phyloP scores from a whole-genome alignment of 2,888 invertebrate genomes.

The Drosophila robusta region DNA sequence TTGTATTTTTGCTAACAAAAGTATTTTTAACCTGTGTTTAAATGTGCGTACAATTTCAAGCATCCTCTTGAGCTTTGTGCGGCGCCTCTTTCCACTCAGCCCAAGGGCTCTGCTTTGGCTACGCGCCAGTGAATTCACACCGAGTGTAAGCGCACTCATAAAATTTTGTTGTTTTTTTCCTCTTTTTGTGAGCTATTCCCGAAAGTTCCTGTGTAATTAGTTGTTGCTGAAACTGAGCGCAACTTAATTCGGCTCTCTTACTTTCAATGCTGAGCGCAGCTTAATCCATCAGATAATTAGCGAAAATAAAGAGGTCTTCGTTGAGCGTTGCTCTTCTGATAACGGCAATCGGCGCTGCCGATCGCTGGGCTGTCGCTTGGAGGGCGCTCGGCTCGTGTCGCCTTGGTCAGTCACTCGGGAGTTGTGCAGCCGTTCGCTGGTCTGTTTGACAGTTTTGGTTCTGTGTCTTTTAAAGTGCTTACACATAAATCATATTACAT shows the following conservation, averaged over 20 bases:
- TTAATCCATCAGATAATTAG: background rate
- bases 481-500: background rate
- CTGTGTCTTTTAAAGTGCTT: conserved; percentile 6
- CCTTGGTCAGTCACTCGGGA: conserved; percentile 67
- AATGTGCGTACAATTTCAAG: conserved; percentile 32
- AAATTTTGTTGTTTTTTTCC: conserved; percentile 5
- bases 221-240: conserved; percentile 1
- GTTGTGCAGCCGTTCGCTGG: conserved; percentile 63
- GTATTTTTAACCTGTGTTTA: conserved; percentile 26
- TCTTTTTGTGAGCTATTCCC: background rate
- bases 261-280: conserved; percentile 7
- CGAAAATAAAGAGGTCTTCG: background rate
- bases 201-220: background rate
- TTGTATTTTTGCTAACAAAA: background rate
- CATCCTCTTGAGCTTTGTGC: conserved; percentile 44
- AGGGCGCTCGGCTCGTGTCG: conserved; percentile 16
- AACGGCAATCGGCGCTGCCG: conserved; percentile 38
- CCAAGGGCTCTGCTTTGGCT: conserved; percentile 26
- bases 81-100: conserved; percentile 37
- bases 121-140: conserved; percentile 38
- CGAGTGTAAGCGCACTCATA: conserved; percentile 8
- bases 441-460: conserved; percentile 14
- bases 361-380: conserved; percentile 31
- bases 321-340: conserved; percentile 43
- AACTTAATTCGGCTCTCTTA: conserved; percentile 6